Conservation (phyloP, 2,888 invertebrate species). For the Leptura quadrifasciata region DNA sequence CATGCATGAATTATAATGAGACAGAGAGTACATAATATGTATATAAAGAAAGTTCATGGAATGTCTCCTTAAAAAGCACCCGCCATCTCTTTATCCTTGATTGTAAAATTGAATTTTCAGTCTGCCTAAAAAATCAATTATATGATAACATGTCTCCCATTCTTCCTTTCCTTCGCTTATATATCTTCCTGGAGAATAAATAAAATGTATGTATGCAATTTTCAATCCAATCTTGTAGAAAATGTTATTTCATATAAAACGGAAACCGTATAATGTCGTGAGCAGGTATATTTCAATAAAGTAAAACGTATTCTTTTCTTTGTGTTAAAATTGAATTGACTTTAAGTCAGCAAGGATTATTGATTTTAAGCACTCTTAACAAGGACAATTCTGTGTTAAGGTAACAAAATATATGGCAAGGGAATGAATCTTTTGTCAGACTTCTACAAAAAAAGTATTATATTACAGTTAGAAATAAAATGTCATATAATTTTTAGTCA, state of each 20-base stretch:
- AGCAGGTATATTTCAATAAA: constrained; percentile 54
- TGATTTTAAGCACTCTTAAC: constrained; percentile 21
- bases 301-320: constrained; percentile 44
- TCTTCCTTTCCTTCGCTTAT: constrained; percentile 41
- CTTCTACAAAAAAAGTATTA: too few species aligned
- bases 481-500: too few species aligned
- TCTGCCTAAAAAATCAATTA: constrained; percentile 50
- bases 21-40: background rate
- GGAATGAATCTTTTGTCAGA: background rate
- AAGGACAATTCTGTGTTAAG: background rate
- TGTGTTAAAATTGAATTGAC: constrained; percentile 37
- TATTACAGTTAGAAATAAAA: too few species aligned
- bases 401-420: background rate
- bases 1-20: background rate
- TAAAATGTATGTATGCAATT: constrained; percentile 54
- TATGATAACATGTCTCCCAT: constrained; percentile 47
- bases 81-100: constrained; percentile 2
- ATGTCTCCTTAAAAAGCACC: background rate
- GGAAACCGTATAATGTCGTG: constrained; percentile 49
- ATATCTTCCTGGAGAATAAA: constrained; percentile 46
- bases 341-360: constrained; percentile 35
- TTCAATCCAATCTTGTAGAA: constrained; percentile 50
- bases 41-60: background rate
- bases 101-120: constrained; percentile 1
- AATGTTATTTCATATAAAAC: constrained; percentile 49